These are phyloP conservation scores for Spilosoma lubricipeda DNA, from an alignment of 2,888 invertebrate genomes.

Conservation along the genomic window DNA sequence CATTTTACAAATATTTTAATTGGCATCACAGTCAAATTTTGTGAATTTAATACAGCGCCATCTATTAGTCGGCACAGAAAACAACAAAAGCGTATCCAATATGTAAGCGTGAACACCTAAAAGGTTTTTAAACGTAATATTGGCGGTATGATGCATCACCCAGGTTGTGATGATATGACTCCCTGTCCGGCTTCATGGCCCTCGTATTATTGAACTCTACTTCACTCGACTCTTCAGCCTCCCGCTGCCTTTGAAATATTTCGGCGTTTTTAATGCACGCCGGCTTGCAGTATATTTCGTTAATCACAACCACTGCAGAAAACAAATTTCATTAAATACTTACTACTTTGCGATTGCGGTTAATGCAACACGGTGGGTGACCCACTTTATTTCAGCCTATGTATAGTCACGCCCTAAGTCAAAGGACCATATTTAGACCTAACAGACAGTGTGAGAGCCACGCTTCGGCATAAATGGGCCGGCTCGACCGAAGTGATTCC, in stretches of 20 bases:
- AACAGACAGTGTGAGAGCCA: too few relatives aligned
- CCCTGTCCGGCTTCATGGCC: conserved; percentile 11
- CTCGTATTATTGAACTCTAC: conserved; percentile 37
- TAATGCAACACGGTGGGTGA: too few relatives aligned
- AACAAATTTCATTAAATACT: too few relatives aligned
- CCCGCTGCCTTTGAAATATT: conserved; percentile 17
- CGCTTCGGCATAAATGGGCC: too few relatives aligned
- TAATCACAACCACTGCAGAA: conserved; percentile 72
- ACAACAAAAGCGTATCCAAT: too few relatives aligned
- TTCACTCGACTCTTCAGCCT: conserved; percentile 22
- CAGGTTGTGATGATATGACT: not conserved
- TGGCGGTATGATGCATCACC: conserved; percentile 10
- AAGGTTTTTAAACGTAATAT: conserved; percentile 8
- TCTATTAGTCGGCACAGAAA: not conserved
- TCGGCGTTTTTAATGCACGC: conserved; percentile 56
- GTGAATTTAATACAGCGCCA: conserved; percentile 8
- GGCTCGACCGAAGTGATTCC: too few relatives aligned
- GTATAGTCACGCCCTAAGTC: too few relatives aligned
- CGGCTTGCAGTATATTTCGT: conserved; percentile 74
- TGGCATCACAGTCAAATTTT: not conserved
- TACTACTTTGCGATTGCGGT: too few relatives aligned
- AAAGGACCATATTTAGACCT: too few relatives aligned
- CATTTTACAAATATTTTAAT: not conserved
- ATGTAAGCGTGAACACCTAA: too few relatives aligned
- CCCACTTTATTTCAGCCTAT: too few relatives aligned